A percentile compares a stretch with the other conserved stretches of the same genome.
phyloP scores from a whole-genome alignment of 1,140 invertebrate genomes.

The Zaprionus kolodkinae region DNA sequence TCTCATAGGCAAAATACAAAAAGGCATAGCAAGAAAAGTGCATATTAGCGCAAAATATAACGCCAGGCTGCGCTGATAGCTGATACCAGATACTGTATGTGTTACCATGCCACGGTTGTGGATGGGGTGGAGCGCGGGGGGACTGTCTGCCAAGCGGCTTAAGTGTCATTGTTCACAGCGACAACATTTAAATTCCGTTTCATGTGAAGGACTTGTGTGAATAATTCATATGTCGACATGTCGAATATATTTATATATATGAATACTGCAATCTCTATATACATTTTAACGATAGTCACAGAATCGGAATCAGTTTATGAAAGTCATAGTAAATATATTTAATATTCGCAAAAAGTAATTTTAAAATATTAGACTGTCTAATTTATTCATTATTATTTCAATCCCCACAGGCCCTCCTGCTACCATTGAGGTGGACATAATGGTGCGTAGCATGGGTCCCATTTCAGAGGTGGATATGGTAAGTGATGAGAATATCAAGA shows the following conservation, averaged over 20 bases:
- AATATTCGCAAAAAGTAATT: too few species aligned
- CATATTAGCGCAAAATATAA: conserved; percentile 79
- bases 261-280: neutral
- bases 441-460: conserved; percentile 94
- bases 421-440: conserved; percentile 93
- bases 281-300: neutral
- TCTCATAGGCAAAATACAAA: conserved; percentile 73
- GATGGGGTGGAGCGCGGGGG: neutral
- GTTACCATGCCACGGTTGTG: neutral
- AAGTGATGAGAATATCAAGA: conserved; percentile 59
- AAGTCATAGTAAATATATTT: neutral
- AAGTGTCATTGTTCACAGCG: conserved; percentile 75
- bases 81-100: conserved; percentile 23
- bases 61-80: conserved; percentile 56
- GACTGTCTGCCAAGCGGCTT: conserved; percentile 73
- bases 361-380: too few species aligned
- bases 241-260: conserved; percentile 9
- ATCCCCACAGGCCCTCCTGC: conserved; percentile 88
- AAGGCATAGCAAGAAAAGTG: conserved; percentile 61
- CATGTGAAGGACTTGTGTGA: conserved; percentile 50
- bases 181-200: conserved; percentile 71
- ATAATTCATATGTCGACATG: conserved; percentile 34
- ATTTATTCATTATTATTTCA: too few species aligned
- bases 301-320: neutral
- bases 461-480: conserved; percentile 96